phyloP scores from a whole-genome alignment of 2,113 vertebrate species.

The Pelodiscus sinensis region DNA sequence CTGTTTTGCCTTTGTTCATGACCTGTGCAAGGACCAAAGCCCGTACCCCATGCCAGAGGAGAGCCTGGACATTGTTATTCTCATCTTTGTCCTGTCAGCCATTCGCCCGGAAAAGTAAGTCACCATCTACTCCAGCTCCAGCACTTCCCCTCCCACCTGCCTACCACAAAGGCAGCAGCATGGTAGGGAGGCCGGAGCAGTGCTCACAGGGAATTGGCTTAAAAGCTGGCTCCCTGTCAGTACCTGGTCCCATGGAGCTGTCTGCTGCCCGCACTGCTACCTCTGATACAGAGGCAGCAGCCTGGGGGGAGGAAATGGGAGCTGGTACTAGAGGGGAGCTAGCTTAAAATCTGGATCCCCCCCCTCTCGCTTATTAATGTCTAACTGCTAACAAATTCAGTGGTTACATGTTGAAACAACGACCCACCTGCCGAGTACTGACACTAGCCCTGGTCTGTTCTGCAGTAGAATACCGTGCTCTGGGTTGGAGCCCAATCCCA shows the following conservation, averaged over 20 bases:
- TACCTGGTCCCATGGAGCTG: no score
- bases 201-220: no score
- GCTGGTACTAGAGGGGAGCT: no score
- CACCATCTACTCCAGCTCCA: not conserved
- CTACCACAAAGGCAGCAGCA: no score
- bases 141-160: not conserved
- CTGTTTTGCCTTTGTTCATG: slow-evolving; percentile 93
- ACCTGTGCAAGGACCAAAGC: slow-evolving; percentile 85
- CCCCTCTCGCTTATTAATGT: no score
- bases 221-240: no score
- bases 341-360: no score
- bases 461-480: not conserved
- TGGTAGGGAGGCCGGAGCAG: no score
- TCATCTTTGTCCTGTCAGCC: slow-evolving; percentile 96
- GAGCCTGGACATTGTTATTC: slow-evolving; percentile 90
- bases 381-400: not conserved
- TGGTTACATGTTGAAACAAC: not conserved
- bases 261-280: no score
- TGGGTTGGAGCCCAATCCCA: not conserved
- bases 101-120: slow-evolving; percentile 93
- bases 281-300: no score
- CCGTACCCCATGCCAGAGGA: slow-evolving; percentile 85
- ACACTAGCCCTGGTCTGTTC: not conserved
- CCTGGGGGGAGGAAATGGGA: no score
- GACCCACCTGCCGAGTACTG: no score